These are phyloP conservation scores for Ursus arctos DNA, from an alignment of 2,113 vertebrate species.

Conservation along the genomic window DNA sequence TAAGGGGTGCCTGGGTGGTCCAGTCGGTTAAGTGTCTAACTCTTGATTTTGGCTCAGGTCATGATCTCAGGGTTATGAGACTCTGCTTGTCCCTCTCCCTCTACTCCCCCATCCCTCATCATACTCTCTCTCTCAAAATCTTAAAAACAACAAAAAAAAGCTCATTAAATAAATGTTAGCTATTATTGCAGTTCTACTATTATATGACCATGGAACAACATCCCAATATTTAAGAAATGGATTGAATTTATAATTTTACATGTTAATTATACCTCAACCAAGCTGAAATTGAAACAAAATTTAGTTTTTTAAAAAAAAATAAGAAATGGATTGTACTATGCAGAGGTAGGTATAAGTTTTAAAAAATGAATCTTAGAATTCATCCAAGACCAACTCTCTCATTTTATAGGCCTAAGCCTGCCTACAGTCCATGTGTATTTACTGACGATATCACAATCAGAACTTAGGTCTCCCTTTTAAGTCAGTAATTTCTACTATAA, in stretches of 20 bases:
- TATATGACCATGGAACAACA: neutral
- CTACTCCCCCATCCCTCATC: neutral
- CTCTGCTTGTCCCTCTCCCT: neutral
- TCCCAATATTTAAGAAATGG: slow-evolving; percentile 16
- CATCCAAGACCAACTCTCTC: neutral
- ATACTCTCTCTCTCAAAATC: neutral
- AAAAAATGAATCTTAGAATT: neutral
- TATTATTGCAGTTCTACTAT: neutral
- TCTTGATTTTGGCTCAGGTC: too few species aligned
- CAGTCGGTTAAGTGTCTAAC: neutral
- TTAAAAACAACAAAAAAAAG: neutral
- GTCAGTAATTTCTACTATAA: neutral
- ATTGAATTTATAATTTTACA: slow-evolving; percentile 15
- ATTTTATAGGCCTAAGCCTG: neutral
- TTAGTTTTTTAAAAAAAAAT: neutral
- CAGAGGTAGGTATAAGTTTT: slow-evolving; percentile 14
- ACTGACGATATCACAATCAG: neutral
- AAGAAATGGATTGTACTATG: neutral
- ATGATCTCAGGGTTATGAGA: neutral
- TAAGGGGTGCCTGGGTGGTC: neutral
- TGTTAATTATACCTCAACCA: neutral
- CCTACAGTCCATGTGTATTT: neutral
- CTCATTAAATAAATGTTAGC: neutral
- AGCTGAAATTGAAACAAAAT: slow-evolving; percentile 25
- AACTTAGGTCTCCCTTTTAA: neutral